These are phyloP conservation scores for Dendrocincla tyrannina DNA, from an alignment of 2,797 vertebrate species.

Conservation along the genomic window DNA sequence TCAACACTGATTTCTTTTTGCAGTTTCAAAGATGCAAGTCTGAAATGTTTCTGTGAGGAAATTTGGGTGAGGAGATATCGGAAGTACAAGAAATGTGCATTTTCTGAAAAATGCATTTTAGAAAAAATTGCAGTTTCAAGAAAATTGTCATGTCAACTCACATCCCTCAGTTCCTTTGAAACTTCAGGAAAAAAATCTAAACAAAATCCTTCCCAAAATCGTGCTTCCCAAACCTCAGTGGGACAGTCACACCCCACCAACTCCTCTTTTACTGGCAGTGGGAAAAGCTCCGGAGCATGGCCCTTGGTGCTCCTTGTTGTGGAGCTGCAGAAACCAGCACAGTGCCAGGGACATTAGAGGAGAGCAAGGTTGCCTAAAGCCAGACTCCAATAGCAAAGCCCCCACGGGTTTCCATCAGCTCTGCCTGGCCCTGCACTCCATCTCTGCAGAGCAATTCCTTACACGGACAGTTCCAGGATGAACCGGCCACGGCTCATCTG, in stretches of 20 bases:
- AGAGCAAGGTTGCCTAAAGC: background rate
- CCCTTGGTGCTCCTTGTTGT: background rate
- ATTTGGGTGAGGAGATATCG: background rate
- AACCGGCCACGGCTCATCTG: background rate
- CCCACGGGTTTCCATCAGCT: background rate
- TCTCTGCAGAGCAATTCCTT: background rate
- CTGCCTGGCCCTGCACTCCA: background rate
- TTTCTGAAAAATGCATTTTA: background rate
- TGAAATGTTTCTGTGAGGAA: background rate
- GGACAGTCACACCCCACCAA: background rate
- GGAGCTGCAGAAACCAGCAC: background rate
- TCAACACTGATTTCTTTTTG: background rate
- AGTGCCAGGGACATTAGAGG: background rate
- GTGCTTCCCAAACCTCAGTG: fast-evolving
- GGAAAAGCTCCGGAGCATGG: fast-evolving
- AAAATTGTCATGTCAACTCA: background rate
- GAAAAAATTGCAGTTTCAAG: background rate
- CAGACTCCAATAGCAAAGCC: background rate
- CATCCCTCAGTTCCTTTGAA: background rate
- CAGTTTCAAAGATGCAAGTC: background rate
- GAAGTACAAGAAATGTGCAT: background rate
- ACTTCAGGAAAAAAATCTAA: background rate
- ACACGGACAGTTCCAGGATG: background rate
- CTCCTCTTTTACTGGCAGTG: fast-evolving
- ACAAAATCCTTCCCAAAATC: background rate